Base-by-base conservation (phyloP, 1,140 invertebrate species). In the Akabosia matsudoensis region DNA sequence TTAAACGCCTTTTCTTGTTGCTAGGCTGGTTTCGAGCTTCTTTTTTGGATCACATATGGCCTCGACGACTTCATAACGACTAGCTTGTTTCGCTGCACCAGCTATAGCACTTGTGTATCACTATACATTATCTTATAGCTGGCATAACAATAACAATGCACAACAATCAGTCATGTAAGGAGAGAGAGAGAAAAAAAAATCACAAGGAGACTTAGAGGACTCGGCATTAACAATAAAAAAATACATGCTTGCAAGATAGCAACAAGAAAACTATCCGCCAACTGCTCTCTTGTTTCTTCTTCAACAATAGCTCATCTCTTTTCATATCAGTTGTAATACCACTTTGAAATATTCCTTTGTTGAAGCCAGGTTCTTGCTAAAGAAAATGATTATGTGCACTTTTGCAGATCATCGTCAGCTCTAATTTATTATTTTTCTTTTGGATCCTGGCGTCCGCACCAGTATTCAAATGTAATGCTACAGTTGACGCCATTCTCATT, bases 31-130 rank as follows among this genome's bases (percentile, higher is more conserved):
- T 67, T 67, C 26, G 26, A 30, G 7, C 61, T 7, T 67, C 24
- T n/a, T n/a, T n/a, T n/a, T n/a, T n/a, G 54, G 54, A 61, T 61
- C 54, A 31, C 61, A 67, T 67, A 67, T 67, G 61, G 24, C 61
- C 61, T 67, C 61, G 61, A 30, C 61, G 13, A 30, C 24, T n/a
- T 56, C 7, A 56, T 56, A 56, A 24, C 22, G 24, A 45, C 37
- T 7, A 45, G 7, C 18, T 45, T 45, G 7, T 45, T 7, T 45
- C 18, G 37, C 37, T 45, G 37, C 18, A 18, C 18, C 7, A 10
- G 37, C n/a, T 45, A 18, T 45, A 18, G 7, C 18, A 18, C 37
- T 45, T 10, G 7, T 18, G 18, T 45, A 45, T 45, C 37, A 45
- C 37, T 10, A 10, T 18, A 45, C 37, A 67, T 28, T 67, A 7